Evolutionary conservation across 1,140 invertebrate species (phyloP), one percentile per base, ranked within the genome.

Genomic region (Pseudomyrmex gracilis): DNA sequence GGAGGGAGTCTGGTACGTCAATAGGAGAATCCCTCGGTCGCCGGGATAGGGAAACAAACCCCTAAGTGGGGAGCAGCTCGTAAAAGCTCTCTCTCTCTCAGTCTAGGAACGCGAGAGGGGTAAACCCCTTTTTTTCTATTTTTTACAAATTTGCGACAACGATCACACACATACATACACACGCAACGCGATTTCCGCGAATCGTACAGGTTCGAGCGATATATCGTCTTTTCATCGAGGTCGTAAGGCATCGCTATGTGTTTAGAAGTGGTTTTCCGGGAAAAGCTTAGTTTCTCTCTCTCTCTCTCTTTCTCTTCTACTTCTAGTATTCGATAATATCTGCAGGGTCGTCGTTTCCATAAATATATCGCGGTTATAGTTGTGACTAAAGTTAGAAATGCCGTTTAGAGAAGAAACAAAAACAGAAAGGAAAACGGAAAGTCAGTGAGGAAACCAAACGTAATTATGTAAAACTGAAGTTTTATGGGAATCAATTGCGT

Each of bases 51-150:
- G 76, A 71, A 58, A 47, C 20, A 66, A 53, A 47, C 66, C 66
- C 45, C n/a, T 22, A n/a, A 70, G 66, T 80, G 76, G 76, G 76
- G 76, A 15, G 45, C 20, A 80, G 53, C 76, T 78, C 53, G 12
- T 70, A 53, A 78, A 78, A 78, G 53, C 76, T 78, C 76, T 78
- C 66, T 17, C 76, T 78, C 76, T 78, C 66, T 17, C 74, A 15
- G 64, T 22, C 53, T 17, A 24, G 43, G 66, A 22, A 60, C n/a
- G 66, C 53, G 45, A 55, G 64, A 71, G 66, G 76, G 66, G 45
- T 80, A 47, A 70, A 13, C 60, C 47, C n/a, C n/a, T 24, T 60
- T 22, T 22, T 7, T 20, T 64, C 15, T 34, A 17, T 43, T 0
- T 17, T 57, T 47, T 66, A 5, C 43, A 58, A 71, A 80, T 78